These are phyloP conservation scores for Smittia aterrima DNA, from an alignment of 2,888 invertebrate genomes.

Conservation along the genomic window DNA sequence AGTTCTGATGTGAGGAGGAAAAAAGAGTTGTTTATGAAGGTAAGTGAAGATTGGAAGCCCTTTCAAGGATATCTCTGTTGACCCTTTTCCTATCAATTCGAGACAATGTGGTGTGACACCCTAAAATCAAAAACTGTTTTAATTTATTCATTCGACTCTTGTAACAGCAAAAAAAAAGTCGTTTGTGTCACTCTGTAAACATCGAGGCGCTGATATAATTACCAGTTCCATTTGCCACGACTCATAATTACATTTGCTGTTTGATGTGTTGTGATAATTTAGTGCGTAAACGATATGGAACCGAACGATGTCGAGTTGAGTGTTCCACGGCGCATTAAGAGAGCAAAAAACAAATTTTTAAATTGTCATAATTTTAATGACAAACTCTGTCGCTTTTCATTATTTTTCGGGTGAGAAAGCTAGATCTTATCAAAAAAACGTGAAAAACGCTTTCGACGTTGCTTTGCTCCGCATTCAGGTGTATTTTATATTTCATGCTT, in stretches of 20 bases:
- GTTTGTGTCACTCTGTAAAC: too few species aligned
- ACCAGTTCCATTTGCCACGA: constrained; percentile 8
- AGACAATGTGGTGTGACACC: too few species aligned
- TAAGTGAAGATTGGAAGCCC: too few species aligned
- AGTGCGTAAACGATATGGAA: constrained; percentile 22
- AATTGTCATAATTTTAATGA: constrained; percentile 23
- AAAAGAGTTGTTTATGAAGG: not conserved
- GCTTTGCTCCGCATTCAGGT: not conserved
- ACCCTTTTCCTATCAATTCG: too few species aligned
- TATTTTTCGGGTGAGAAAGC: constrained; percentile 3
- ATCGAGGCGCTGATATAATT: not conserved
- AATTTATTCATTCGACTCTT: too few species aligned
- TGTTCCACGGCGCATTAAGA: not conserved
- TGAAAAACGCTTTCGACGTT: constrained; percentile 4
- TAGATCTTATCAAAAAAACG: constrained; percentile 18
- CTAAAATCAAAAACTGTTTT: too few species aligned
- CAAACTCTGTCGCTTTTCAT: constrained; percentile 13
- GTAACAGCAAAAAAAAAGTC: too few species aligned
- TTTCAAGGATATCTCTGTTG: too few species aligned
- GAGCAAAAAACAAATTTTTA: not conserved
- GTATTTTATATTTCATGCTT: not conserved
- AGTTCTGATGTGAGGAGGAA: not conserved
- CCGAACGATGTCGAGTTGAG: not conserved
- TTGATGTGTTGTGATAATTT: constrained; percentile 15
- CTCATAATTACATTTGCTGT: constrained; percentile 1